Percentiles rank a stretch among this genome's conserved stretches.
Evolutionary conservation across 2,797 vertebrate species (phyloP).

Genomic region (Crax fasciolata): DNA sequence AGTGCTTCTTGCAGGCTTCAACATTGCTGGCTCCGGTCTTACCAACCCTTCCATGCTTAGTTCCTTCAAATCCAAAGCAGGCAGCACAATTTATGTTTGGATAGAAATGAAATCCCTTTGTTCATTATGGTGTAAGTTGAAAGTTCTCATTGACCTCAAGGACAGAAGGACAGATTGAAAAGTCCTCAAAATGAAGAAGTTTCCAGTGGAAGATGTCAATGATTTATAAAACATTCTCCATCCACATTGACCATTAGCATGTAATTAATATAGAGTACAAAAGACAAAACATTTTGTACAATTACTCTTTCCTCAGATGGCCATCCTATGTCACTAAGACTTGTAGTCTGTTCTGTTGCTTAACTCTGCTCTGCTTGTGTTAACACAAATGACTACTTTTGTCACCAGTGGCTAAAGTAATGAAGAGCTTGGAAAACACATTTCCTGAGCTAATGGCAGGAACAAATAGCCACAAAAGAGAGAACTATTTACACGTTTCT

Average conservation of each 20-base stretch:
- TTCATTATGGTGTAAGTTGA: rapidly evolving
- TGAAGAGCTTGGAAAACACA: slow-evolving; percentile 40
- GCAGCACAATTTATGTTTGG: neutral
- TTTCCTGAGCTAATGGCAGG: slow-evolving; percentile 53
- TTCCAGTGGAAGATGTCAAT: slow-evolving; percentile 24
- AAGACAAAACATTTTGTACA: slow-evolving; percentile 30
- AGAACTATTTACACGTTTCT: slow-evolving; percentile 52
- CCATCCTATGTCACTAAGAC: neutral
- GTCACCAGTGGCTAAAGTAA: slow-evolving; percentile 40
- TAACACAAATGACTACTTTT: slow-evolving; percentile 36
- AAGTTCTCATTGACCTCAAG: neutral
- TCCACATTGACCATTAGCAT: neutral
- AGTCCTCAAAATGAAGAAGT: neutral
- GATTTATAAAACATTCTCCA: slow-evolving; percentile 20
- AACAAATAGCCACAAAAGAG: slow-evolving; percentile 55
- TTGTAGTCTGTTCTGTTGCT: slow-evolving; percentile 11
- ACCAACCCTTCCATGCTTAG: neutral
- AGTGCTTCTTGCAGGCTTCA: neutral
- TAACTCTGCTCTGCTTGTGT: neutral
- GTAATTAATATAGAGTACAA: slow-evolving; percentile 8
- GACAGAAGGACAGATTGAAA: neutral
- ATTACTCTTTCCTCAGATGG: slow-evolving; percentile 27
- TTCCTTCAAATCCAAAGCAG: neutral
- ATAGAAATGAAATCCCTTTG: neutral
- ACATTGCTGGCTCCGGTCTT: neutral